A percentile compares a stretch with the other conserved stretches of the same genome.
Conservation (phyloP, 2,888 invertebrate species). For the Ischnus inquisitorius region DNA sequence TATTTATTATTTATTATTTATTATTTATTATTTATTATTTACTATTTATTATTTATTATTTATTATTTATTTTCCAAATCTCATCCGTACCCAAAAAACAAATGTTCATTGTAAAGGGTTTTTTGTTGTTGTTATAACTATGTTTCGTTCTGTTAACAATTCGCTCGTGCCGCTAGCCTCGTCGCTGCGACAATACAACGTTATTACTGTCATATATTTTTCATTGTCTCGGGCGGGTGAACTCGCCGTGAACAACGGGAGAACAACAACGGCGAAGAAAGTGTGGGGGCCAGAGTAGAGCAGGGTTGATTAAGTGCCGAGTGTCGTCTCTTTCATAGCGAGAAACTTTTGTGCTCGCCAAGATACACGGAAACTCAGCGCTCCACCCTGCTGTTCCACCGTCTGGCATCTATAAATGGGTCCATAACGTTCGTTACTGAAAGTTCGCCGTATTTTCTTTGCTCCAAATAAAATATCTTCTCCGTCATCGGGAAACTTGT, state of each 20-base stretch:
- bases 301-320: constrained; percentile 48
- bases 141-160: not conserved
- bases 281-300: not conserved
- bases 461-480: not conserved
- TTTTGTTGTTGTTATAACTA: not conserved
- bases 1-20: too few species aligned
- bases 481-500: not conserved
- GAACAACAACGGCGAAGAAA: constrained; percentile 35
- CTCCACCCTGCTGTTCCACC: not conserved
- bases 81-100: too few species aligned
- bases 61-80: too few species aligned
- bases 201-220: constrained; percentile 18
- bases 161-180: not conserved
- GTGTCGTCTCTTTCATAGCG: constrained; percentile 19
- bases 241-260: constrained; percentile 20
- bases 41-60: too few species aligned
- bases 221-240: constrained; percentile 31
- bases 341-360: constrained; percentile 29
- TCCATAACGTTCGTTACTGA: not conserved
- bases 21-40: too few species aligned
- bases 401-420: constrained; percentile 25
- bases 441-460: constrained; percentile 10
- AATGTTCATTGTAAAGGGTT: not conserved
- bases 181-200: not conserved
- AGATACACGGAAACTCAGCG: constrained; percentile 3